Evolutionary conservation across 1,140 invertebrate species (phyloP).

Genomic region (Idris sp.): DNA sequence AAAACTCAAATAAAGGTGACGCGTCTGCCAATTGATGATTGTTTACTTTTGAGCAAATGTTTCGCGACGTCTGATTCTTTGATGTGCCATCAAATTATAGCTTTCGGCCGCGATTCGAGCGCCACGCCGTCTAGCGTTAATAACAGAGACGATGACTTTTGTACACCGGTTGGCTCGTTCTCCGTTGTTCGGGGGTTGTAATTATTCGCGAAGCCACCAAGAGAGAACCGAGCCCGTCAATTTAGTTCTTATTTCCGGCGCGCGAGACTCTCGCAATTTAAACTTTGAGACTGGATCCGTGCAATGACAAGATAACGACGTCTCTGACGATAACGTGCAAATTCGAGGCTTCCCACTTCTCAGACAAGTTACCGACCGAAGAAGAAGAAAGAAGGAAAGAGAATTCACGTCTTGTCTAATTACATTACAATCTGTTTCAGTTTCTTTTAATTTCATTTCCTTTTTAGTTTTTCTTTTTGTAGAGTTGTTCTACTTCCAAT

Average conservation of each 20-base stretch:
- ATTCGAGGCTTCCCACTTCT: conserved; percentile 35
- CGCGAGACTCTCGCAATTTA: conserved; percentile 58
- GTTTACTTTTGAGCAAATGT: conserved; percentile 12
- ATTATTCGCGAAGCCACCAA: conserved; percentile 48
- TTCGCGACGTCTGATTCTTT: conserved; percentile 15
- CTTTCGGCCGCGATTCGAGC: conserved; percentile 1
- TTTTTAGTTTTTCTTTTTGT: conserved; percentile 17
- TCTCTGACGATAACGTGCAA: conserved; percentile 49
- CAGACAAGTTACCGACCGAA: conserved; percentile 28
- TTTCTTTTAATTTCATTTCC: conserved; percentile 43
- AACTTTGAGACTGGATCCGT: conserved; percentile 48
- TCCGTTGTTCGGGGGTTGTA: conserved; percentile 27
- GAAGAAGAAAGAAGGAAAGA: conserved; percentile 8
- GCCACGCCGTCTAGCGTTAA: conserved; percentile 2
- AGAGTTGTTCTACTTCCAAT: no score
- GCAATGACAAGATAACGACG: conserved; percentile 56
- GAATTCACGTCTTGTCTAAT: conserved; percentile 38
- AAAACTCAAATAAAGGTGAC: conserved; percentile 18
- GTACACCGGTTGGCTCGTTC: conserved; percentile 14
- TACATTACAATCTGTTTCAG: conserved; percentile 49
- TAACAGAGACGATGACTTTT: conserved; percentile 26
- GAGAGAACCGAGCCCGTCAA: conserved; percentile 56
- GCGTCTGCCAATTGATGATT: conserved; percentile 13
- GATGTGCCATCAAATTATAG: conserved; percentile 19
- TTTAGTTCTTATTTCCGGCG: conserved; percentile 58